Evolutionary conservation across 2,888 invertebrate species (phyloP).

Genomic region (Parochlus steinenii): DNA sequence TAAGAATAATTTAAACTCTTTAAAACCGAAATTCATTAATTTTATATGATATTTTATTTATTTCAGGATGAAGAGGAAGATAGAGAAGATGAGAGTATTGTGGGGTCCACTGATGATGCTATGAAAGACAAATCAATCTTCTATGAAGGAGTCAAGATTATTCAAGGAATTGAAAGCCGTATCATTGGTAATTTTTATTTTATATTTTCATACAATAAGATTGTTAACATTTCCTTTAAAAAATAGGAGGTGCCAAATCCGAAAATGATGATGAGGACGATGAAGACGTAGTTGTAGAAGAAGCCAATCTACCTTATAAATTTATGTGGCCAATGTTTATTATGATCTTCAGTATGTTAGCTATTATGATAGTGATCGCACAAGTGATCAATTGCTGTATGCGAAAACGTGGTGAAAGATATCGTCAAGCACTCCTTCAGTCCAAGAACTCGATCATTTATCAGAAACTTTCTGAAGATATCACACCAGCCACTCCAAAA

Average conservation of each 20-base stretch:
- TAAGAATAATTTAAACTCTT: too few species aligned
- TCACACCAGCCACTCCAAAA: too few species aligned
- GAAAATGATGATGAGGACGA: constrained; percentile 11
- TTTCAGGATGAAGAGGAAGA: constrained; percentile 8
- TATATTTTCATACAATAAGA: too few species aligned
- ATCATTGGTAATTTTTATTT: constrained; percentile 11
- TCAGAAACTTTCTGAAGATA: constrained; percentile 61
- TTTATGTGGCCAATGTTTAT: constrained; percentile 42
- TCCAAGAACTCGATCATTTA: constrained; percentile 43
- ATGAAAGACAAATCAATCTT: constrained; percentile 1
- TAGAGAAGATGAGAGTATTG: constrained; percentile 8
- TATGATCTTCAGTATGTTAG: constrained; percentile 37
- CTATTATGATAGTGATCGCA: constrained; percentile 36
- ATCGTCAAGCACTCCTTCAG: constrained; percentile 29
- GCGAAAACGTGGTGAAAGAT: constrained; percentile 34
- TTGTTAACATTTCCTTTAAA: too few species aligned
- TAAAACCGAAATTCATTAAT: too few species aligned
- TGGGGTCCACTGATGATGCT: not conserved
- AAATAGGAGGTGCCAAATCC: constrained; percentile 3
- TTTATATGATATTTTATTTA: too few species aligned
- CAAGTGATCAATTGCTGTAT: constrained; percentile 35
- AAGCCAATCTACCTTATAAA: constrained; percentile 28
- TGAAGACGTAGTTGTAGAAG: constrained; percentile 13
- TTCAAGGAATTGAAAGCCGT: constrained; percentile 6
- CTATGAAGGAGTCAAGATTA: not conserved